Evolutionary conservation across 2,113 vertebrate species (phyloP).

Genomic region (Suricata suricatta): DNA sequence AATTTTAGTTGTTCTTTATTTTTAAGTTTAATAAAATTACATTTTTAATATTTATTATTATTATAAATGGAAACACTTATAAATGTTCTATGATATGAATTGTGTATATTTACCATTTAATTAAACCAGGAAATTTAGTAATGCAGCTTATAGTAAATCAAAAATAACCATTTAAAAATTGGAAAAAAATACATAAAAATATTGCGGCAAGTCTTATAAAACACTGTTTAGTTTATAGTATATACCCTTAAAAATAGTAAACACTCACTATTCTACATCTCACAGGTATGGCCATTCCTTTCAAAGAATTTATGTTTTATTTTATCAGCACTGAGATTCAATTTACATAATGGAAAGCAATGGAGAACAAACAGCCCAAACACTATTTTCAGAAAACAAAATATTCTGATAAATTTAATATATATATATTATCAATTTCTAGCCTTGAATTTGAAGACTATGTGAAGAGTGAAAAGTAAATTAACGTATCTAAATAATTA

Average conservation of each 20-base stretch:
- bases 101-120: constrained; percentile 2
- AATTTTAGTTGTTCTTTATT: constrained; percentile 13
- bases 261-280: constrained; percentile 46
- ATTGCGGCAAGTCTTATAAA: constrained; percentile 57
- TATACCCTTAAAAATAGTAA: constrained; percentile 36
- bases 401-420: constrained; percentile 56
- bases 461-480: constrained; percentile 38
- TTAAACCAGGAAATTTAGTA: constrained; percentile 40
- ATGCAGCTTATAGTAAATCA: constrained; percentile 36
- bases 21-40: constrained; percentile 31
- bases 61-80: constrained; percentile 25
- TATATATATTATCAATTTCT: constrained; percentile 48
- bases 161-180: constrained; percentile 55
- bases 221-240: constrained; percentile 31
- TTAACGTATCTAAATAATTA: constrained; percentile 44
- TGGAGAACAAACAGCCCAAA: background rate
- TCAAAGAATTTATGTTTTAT: constrained; percentile 45
- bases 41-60: background rate
- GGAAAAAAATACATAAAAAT: constrained; percentile 35
- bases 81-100: constrained; percentile 48
- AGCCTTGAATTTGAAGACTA: constrained; percentile 46
- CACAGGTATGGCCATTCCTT: constrained; percentile 47
- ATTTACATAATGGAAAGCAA: constrained; percentile 53
- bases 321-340: constrained; percentile 56
- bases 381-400: constrained; percentile 28